Evolutionary conservation across 2,113 vertebrate species (phyloP).

Genomic region (Xiphias gladius): DNA sequence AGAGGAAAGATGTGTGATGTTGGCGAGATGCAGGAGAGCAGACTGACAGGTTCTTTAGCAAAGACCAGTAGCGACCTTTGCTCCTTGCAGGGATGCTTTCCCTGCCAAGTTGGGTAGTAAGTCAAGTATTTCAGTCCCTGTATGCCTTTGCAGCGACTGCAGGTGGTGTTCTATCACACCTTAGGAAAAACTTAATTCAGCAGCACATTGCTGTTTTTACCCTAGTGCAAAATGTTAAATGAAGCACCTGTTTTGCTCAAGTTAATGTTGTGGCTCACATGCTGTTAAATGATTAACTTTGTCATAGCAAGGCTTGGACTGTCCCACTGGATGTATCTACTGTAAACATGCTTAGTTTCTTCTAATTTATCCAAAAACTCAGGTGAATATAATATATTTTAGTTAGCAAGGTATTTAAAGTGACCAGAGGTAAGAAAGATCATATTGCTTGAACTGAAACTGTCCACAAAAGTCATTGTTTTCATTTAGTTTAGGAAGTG

Average conservation of each 20-base stretch:
- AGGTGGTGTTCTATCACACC: not conserved
- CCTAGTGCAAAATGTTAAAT: no score
- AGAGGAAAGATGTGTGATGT: constrained; percentile 12
- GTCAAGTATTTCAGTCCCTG: constrained; percentile 1
- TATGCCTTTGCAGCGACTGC: constrained; percentile 3
- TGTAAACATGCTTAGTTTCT: not conserved
- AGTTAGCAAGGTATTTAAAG: not conserved
- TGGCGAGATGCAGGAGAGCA: not conserved
- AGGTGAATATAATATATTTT: not conserved
- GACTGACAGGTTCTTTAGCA: constrained; percentile 28
- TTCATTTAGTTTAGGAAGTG: constrained; percentile 14
- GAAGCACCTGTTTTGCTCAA: not conserved
- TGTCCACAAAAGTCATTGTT: not conserved
- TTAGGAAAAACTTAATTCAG: not conserved
- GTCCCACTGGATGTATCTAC: not conserved
- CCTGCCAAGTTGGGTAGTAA: not conserved
- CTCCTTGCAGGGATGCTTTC: constrained; percentile 2
- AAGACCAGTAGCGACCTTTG: constrained; percentile 33
- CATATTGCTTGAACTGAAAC: constrained; percentile 4
- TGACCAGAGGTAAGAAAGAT: not conserved
- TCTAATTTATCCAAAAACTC: not conserved
- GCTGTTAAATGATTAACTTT: not conserved
- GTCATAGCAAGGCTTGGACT: not conserved
- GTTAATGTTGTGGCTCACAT: not conserved
- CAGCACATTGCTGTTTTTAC: not conserved